Percentiles rank a stretch among this genome's conserved stretches.
Conservation (phyloP, 1,140 invertebrate genomes). For the Cyclargus thomasi region DNA sequence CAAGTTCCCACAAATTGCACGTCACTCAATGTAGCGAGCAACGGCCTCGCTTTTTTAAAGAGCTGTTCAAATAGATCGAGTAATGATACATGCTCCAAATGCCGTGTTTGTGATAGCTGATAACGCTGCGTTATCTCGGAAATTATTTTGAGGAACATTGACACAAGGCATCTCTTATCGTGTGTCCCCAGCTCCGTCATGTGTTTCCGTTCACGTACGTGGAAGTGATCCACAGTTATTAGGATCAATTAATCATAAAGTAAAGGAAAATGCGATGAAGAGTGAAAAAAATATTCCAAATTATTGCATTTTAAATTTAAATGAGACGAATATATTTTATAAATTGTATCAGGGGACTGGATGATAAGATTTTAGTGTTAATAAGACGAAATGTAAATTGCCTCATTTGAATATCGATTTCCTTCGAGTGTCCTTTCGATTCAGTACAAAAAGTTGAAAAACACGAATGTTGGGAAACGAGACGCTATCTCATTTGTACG, state of each 20-base stretch:
- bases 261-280: neutral
- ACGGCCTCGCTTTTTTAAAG: conserved; percentile 7
- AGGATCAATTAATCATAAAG: neutral
- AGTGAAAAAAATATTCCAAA: neutral
- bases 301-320: neutral
- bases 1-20: neutral
- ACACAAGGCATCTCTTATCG: conserved; percentile 58
- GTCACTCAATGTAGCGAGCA: neutral
- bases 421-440: neutral
- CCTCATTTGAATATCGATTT: conserved; percentile 1
- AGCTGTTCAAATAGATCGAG: conserved; percentile 32
- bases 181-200: conserved; percentile 40
- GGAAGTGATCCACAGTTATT: neutral
- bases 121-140: conserved; percentile 50
- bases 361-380: neutral
- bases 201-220: conserved; percentile 32
- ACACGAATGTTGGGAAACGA: conserved; percentile 15
- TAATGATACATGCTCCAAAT: conserved; percentile 63
- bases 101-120: conserved; percentile 56
- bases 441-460: neutral
- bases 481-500: conserved; percentile 57
- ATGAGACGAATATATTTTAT: neutral
- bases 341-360: neutral
- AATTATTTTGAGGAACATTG: conserved; percentile 62
- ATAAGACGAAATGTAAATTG: conserved; percentile 3